Percentiles rank a stretch among this genome's conserved stretches.
These are phyloP conservation scores for Astyanax mexicanus DNA, from an alignment of 2,797 vertebrate genomes.

Conservation along the genomic window DNA sequence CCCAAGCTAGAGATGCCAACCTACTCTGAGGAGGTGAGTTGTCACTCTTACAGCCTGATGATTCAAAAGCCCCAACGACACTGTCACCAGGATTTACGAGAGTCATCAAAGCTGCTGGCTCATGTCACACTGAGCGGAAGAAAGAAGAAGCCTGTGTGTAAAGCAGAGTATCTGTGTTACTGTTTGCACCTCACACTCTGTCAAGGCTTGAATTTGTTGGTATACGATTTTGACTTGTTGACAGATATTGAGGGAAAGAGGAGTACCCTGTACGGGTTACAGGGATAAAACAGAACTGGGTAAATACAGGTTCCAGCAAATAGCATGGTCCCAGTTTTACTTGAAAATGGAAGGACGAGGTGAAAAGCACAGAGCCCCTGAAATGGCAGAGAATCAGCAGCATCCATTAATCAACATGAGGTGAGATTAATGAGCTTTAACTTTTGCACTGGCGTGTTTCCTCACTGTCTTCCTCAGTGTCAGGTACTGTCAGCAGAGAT, in stretches of 20 bases:
- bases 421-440: constrained; percentile 46
- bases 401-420: constrained; percentile 26
- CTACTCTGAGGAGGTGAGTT: background rate
- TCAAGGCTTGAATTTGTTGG: background rate
- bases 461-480: constrained; percentile 19
- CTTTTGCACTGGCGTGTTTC: constrained; percentile 18
- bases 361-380: background rate
- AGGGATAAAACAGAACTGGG: background rate
- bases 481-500: constrained; percentile 20
- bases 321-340: background rate
- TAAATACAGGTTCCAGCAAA: too few species aligned
- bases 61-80: background rate
- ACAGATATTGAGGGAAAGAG: too few species aligned
- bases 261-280: background rate
- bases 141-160: background rate
- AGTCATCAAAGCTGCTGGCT: background rate
- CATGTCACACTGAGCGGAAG: background rate
- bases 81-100: background rate
- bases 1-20: background rate
- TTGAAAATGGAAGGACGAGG: background rate
- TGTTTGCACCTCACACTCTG: background rate
- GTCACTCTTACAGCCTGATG: background rate
- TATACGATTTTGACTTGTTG: background rate
- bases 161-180: background rate
- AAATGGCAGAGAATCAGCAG: background rate